Percentiles rank a stretch among this genome's conserved stretches.
These are phyloP conservation scores for Megaceryle alcyon DNA, from an alignment of 2,797 vertebrate genomes.

Conservation along the genomic window DNA sequence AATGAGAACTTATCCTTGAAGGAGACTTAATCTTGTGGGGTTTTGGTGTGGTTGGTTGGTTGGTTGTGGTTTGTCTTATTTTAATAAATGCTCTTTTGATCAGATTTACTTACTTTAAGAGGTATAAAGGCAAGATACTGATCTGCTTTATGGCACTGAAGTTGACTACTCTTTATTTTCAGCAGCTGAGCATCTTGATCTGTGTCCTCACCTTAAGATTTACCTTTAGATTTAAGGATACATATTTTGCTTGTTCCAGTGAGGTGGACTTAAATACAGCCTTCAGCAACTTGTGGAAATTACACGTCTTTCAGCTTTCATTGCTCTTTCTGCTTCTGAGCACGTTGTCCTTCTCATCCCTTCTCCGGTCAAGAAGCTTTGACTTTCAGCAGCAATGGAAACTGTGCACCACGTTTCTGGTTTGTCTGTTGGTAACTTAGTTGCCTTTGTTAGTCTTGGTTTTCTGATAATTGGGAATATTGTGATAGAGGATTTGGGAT, in stretches of 20 bases:
- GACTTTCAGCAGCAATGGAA: background rate
- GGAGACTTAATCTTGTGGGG: background rate
- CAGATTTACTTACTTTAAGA: background rate
- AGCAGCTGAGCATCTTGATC: background rate
- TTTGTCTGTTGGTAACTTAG: background rate
- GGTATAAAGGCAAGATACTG: background rate
- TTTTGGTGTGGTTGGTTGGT: background rate
- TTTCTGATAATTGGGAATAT: background rate
- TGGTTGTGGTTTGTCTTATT: too few species aligned
- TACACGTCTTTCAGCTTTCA: background rate
- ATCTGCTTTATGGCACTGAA: background rate
- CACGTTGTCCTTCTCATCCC: background rate
- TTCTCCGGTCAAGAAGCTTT: background rate
- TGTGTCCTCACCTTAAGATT: background rate
- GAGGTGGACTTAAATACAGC: background rate
- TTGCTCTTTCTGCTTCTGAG: background rate
- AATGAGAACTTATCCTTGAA: background rate
- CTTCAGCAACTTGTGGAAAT: background rate
- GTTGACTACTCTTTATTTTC: background rate
- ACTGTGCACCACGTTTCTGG: fast-evolving
- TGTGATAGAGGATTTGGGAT: too few species aligned
- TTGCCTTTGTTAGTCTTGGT: background rate
- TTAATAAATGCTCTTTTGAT: background rate
- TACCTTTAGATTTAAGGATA: background rate
- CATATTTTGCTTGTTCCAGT: background rate